Evolutionary conservation across 2,113 vertebrate species (phyloP).

Genomic region (Grallaria varia): DNA sequence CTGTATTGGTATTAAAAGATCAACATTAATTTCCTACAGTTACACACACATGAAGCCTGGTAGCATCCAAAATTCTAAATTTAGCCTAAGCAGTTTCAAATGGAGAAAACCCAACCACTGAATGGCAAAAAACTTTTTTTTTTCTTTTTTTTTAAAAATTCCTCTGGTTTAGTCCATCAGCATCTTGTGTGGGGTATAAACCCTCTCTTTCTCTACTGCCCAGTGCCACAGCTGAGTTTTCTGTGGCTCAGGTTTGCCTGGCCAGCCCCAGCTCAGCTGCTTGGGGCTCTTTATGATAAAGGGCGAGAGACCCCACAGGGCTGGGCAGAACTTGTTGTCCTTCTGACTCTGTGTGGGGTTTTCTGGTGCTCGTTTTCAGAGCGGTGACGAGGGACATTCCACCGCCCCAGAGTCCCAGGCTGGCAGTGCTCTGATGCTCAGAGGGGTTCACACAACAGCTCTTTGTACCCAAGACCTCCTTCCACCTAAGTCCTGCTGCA

Average conservation of each 20-base stretch:
- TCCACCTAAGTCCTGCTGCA: neutral
- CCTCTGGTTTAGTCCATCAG: neutral
- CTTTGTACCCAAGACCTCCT: neutral
- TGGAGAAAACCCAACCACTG: neutral
- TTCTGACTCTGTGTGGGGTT: neutral
- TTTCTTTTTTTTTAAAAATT: neutral
- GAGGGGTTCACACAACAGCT: neutral
- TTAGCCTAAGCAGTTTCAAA: fast-evolving
- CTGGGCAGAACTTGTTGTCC: neutral
- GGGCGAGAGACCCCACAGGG: neutral
- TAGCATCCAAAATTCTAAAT: neutral
- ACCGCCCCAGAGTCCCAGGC: neutral
- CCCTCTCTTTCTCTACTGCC: neutral
- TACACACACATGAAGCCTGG: neutral
- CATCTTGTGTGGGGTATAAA: neutral
- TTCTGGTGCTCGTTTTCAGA: neutral
- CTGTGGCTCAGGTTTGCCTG: neutral
- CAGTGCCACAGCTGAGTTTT: neutral
- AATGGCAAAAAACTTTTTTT: neutral
- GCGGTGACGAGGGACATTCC: neutral
- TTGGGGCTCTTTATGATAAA: neutral
- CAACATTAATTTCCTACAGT: neutral
- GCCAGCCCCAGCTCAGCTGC: neutral
- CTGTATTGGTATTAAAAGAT: neutral
- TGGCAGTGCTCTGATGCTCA: neutral